Percentiles rank a stretch among this genome's conserved stretches.
phyloP scores from a whole-genome alignment of 2,888 invertebrate species.

The Ornithoptera alexandrae region DNA sequence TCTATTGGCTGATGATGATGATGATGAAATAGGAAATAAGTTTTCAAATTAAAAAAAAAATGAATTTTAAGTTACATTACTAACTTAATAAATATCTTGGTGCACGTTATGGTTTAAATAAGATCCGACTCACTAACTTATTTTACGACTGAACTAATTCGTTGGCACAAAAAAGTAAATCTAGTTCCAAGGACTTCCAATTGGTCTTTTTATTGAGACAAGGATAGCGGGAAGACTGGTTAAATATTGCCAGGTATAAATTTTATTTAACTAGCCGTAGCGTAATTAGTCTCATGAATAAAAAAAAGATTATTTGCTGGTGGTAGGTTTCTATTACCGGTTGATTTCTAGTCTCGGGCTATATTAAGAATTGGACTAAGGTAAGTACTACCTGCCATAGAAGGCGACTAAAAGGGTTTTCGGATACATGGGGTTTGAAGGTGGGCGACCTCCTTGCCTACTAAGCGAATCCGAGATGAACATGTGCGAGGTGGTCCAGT shows the following conservation, averaged over 20 bases:
- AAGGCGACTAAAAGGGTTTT: too few species aligned
- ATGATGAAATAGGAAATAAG: too few species aligned
- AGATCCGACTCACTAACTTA: background rate
- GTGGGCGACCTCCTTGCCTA: too few species aligned
- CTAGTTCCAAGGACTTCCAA: background rate
- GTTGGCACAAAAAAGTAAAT: background rate
- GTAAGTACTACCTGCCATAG: too few species aligned
- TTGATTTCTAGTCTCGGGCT: too few species aligned
- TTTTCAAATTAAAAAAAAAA: background rate
- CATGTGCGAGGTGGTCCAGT: too few species aligned
- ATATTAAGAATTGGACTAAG: too few species aligned
- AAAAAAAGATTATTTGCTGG: background rate
- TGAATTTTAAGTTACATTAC: background rate
- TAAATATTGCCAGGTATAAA: conserved; percentile 1
- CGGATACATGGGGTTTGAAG: too few species aligned
- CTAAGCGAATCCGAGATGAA: too few species aligned
- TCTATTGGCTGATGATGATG: too few species aligned
- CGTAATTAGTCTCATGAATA: background rate
- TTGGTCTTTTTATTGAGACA: conserved; percentile 1
- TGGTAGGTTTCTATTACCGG: too few species aligned
- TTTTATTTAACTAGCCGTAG: background rate
- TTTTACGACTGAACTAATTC: background rate
- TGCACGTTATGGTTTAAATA: background rate
- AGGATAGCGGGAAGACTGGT: background rate
- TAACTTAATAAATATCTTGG: background rate